Percentiles rank a stretch among this genome's conserved stretches.
phyloP scores from a whole-genome alignment of 2,888 invertebrate genomes.

The Chymomyza amoena region DNA sequence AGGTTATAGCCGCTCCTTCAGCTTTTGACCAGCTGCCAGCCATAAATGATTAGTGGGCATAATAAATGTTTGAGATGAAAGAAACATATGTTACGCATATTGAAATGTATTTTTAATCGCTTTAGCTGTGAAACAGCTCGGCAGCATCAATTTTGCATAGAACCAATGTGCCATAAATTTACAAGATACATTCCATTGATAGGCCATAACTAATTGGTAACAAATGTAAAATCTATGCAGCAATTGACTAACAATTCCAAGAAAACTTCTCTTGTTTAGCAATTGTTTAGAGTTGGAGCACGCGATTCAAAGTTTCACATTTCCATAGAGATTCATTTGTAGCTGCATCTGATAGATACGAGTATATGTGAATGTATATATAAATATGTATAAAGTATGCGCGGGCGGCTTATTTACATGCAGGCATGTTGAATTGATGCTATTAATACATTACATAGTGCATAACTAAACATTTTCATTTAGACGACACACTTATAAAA shows the following conservation, averaged over 20 bases:
- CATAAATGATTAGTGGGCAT: slow-evolving; percentile 32
- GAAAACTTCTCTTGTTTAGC: slow-evolving; percentile 32
- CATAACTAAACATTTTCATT: slow-evolving; percentile 52
- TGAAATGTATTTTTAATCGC: slow-evolving; percentile 59
- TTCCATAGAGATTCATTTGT: slow-evolving; percentile 23
- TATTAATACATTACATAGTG: slow-evolving; percentile 54
- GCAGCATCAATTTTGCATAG: slow-evolving; percentile 44
- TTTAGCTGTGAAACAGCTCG: slow-evolving; percentile 21
- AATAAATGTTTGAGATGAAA: slow-evolving; percentile 57
- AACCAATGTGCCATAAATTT: neutral
- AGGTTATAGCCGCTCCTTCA: neutral
- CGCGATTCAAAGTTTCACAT: slow-evolving; percentile 1
- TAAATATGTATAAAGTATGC: neutral
- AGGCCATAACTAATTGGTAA: slow-evolving; percentile 42
- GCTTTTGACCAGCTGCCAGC: neutral
- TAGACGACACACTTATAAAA: neutral
- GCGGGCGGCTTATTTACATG: slow-evolving; percentile 49
- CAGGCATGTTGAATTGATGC: slow-evolving; percentile 38
- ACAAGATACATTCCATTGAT: slow-evolving; percentile 15
- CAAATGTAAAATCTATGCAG: slow-evolving; percentile 30
- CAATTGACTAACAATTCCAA: slow-evolving; percentile 49
- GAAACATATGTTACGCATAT: slow-evolving; percentile 64
- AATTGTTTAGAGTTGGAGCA: neutral
- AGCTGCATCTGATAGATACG: neutral
- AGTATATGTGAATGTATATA: neutral